These are phyloP conservation scores for Ectobius pallidus DNA, from an alignment of 2,888 invertebrate genomes.

Conservation along the genomic window DNA sequence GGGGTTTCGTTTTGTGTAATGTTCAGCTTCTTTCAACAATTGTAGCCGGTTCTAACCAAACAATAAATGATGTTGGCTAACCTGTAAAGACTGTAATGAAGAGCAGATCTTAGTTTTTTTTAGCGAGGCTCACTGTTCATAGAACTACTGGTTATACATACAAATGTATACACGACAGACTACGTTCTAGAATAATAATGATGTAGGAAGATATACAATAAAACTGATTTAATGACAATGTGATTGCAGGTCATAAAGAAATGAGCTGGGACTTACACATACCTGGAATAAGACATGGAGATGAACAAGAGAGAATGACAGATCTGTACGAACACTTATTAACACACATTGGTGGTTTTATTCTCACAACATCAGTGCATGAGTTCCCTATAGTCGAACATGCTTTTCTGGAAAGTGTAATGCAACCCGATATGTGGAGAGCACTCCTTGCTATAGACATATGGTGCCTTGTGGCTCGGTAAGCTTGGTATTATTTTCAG, in stretches of 20 bases:
- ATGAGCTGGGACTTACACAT: slow-evolving; percentile 38
- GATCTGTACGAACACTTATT: slow-evolving; percentile 41
- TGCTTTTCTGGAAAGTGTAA: slow-evolving; percentile 38
- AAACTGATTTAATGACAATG: too few relatives aligned
- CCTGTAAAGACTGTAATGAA: too few relatives aligned
- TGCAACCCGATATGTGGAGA: slow-evolving; percentile 40
- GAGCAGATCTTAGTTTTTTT: too few relatives aligned
- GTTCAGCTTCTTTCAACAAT: too few relatives aligned
- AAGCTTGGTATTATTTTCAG: background rate
- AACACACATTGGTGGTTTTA: slow-evolving; percentile 39
- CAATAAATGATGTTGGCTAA: too few relatives aligned
- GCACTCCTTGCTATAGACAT: slow-evolving; percentile 42
- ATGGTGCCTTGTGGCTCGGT: slow-evolving; percentile 45
- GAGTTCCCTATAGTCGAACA: slow-evolving; percentile 39
- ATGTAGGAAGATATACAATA: too few relatives aligned
- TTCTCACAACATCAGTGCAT: slow-evolving; percentile 30
- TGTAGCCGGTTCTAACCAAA: too few relatives aligned
- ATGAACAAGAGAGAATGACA: slow-evolving; percentile 35
- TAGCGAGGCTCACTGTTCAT: too few relatives aligned
- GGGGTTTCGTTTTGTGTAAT: too few relatives aligned
- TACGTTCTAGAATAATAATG: too few relatives aligned
- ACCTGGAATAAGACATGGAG: slow-evolving; percentile 37
- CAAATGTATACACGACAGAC: too few relatives aligned
- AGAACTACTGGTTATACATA: too few relatives aligned
- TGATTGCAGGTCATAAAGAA: slow-evolving; percentile 42